Evolutionary conservation across 1,140 invertebrate genomes (phyloP).

Genomic region (Cyclargus thomasi): DNA sequence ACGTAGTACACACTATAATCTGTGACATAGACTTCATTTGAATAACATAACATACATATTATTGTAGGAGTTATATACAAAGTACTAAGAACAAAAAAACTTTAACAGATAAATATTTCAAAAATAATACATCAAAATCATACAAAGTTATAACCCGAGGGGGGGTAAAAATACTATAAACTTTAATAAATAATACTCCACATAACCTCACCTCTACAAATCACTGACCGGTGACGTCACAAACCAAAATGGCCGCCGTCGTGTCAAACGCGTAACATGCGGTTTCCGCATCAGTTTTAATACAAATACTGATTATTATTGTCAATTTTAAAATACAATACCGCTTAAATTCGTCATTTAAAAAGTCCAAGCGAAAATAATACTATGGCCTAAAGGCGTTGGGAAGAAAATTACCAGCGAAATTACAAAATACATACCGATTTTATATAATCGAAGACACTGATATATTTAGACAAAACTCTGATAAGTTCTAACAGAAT

Average conservation of each 20-base stretch:
- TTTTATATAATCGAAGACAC: too few species aligned
- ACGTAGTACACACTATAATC: constrained; percentile 9
- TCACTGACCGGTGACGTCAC: neutral
- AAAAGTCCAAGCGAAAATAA: constrained; percentile 25
- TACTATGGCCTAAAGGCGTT: constrained; percentile 32
- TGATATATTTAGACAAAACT: too few species aligned
- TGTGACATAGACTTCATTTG: constrained; percentile 2
- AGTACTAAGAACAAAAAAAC: constrained; percentile 49
- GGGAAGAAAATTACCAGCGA: too few species aligned
- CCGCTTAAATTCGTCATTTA: neutral
- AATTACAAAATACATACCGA: too few species aligned
- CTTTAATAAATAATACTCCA: constrained; percentile 13
- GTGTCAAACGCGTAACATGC: neutral
- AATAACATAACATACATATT: constrained; percentile 12
- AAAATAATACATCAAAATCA: constrained; percentile 53
- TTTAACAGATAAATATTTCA: constrained; percentile 63
- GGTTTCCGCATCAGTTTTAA: neutral
- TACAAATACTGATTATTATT: constrained; percentile 50
- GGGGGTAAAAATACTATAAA: neutral
- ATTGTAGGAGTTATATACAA: constrained; percentile 18
- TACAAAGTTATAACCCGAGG: constrained; percentile 10
- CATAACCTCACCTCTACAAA: neutral
- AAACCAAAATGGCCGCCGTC: neutral
- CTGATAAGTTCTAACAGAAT: too few species aligned
- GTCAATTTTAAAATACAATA: constrained; percentile 47